A percentile compares a stretch with the other conserved stretches of the same genome.
These are phyloP conservation scores for Caloenas nicobarica DNA, from an alignment of 2,113 vertebrate genomes.

Conservation along the genomic window DNA sequence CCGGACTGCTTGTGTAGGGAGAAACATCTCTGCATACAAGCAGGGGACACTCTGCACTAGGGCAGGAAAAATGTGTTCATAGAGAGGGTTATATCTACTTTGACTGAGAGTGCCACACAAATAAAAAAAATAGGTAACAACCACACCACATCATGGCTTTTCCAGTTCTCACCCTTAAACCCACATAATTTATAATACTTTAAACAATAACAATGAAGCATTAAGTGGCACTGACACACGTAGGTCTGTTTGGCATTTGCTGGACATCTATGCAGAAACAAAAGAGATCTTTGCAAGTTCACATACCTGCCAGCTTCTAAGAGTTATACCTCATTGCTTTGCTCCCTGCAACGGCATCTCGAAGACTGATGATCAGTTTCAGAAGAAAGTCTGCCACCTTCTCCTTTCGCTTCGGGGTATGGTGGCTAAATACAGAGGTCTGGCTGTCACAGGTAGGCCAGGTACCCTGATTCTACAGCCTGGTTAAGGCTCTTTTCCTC, in stretches of 20 bases:
- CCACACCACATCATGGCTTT: not conserved
- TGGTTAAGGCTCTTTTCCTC: not conserved
- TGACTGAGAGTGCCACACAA: not conserved
- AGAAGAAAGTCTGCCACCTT: not conserved
- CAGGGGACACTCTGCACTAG: not conserved
- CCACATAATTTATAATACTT: not conserved
- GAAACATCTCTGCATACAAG: not conserved
- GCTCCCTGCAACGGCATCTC: not conserved
- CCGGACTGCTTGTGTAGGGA: not conserved
- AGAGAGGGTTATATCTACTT: not conserved
- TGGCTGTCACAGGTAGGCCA: fast-evolving
- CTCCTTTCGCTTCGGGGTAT: not conserved
- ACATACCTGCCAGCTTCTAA: not conserved
- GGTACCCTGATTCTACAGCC: not conserved
- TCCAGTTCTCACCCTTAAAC: not conserved
- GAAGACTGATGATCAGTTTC: not conserved
- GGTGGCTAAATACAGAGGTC: not conserved
- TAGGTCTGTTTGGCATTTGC: not conserved
- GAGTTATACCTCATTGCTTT: not conserved
- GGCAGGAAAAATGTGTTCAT: not conserved
- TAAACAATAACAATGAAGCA: not conserved
- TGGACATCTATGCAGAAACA: not conserved
- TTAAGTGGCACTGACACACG: not conserved
- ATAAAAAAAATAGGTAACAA: not conserved
- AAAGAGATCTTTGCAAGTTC: not conserved